phyloP scores from a whole-genome alignment of 2,888 invertebrate species.

The Drosophila diplacantha region DNA sequence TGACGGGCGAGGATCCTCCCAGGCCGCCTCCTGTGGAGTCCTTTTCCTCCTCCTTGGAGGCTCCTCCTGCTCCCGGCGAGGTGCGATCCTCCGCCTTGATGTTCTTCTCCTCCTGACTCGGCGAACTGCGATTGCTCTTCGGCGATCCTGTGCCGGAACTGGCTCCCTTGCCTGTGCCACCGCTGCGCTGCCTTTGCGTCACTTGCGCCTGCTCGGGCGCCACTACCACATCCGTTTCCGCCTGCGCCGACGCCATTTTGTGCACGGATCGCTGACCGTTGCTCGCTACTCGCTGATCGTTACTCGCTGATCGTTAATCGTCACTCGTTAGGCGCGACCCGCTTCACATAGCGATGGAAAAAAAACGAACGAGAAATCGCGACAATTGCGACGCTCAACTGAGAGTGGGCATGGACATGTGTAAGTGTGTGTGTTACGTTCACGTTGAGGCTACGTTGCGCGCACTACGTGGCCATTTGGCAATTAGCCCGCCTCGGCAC shows the following conservation, averaged over 20 bases:
- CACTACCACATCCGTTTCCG: conserved; percentile 30
- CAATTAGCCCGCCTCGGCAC: conserved; percentile 29
- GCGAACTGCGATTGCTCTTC: conserved; percentile 22
- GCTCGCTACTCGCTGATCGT: conserved; percentile 14
- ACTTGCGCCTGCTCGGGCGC: conserved; percentile 57
- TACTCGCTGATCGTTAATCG: conserved; percentile 22
- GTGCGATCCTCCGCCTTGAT: conserved; percentile 23
- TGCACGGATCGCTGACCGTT: conserved; percentile 12
- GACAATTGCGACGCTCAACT: conserved; percentile 33
- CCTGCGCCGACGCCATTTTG: conserved; percentile 57
- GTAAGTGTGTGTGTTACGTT: conserved; percentile 18
- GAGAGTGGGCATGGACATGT: conserved; percentile 40
- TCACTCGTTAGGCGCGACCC: conserved; percentile 26
- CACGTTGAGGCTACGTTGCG: conserved; percentile 49
- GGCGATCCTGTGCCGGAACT: conserved; percentile 14
- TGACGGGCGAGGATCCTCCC: conserved; percentile 29
- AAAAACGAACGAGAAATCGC: conserved; percentile 11
- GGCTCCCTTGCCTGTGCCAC: conserved; percentile 33
- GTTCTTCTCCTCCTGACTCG: conserved; percentile 19
- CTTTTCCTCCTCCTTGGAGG: conserved; percentile 22
- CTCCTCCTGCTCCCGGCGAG: conserved; percentile 5
- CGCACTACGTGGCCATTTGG: conserved; percentile 47
- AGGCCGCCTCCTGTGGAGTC: conserved; percentile 24
- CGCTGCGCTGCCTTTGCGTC: conserved; percentile 61
- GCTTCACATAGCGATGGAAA: conserved; percentile 21